phyloP scores from a whole-genome alignment of 2,888 invertebrate genomes.

The Tenodera sinensis region DNA sequence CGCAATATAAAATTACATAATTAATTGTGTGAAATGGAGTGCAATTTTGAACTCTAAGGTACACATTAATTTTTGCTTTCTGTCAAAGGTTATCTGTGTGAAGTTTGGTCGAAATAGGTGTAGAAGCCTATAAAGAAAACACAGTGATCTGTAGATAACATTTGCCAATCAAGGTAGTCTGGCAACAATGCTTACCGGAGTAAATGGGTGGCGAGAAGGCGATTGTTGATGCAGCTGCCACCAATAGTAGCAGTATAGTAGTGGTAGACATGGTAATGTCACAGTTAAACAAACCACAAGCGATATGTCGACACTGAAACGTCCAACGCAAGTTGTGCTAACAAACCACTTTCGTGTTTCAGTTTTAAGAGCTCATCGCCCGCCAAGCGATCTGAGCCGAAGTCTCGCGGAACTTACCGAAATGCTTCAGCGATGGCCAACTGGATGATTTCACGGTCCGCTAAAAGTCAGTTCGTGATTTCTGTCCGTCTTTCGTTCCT shows the following conservation, averaged over 20 bases:
- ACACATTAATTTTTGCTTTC: too few species aligned
- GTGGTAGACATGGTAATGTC: slow-evolving; percentile 41
- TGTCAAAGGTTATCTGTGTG: too few species aligned
- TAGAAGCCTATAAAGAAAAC: too few species aligned
- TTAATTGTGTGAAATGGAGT: too few species aligned
- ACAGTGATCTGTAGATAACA: too few species aligned
- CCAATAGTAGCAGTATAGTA: slow-evolving; percentile 44
- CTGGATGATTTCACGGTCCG: neutral
- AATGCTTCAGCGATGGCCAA: neutral
- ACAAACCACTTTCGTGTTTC: neutral
- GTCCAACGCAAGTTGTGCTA: neutral
- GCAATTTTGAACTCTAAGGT: too few species aligned
- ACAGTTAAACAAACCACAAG: neutral
- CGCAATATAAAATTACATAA: too few species aligned
- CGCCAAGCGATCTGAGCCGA: neutral
- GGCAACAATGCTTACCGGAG: neutral
- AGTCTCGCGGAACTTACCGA: neutral
- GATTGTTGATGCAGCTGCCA: slow-evolving; percentile 42
- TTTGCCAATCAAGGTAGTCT: neutral
- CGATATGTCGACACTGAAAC: neutral
- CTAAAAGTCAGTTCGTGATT: neutral
- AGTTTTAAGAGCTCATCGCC: neutral
- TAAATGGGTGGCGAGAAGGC: too few species aligned
- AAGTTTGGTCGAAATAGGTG: too few species aligned
- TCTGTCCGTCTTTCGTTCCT: neutral